Evolutionary conservation across 2,797 vertebrate genomes (phyloP), one percentile per base, ranked within the genome.

Genomic region (Pogonophryne albipinna): DNA sequence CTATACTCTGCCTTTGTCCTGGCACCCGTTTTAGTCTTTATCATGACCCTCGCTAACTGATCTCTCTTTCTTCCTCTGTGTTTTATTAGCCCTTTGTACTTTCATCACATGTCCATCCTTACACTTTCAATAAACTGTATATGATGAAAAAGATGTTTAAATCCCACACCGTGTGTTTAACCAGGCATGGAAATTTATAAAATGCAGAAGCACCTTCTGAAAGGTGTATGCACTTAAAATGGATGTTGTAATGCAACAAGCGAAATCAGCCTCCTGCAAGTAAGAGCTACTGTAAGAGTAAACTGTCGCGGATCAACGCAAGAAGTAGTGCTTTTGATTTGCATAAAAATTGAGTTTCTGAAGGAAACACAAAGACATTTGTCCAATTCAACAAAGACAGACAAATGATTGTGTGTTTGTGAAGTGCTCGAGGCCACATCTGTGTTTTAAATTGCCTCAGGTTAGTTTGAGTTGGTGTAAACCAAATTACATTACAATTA

Each of bases 401-500:
- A 59, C 5, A 64, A n/a, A 49, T 60, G 56, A 49, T 1, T 4
- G 12, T 59, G 19, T 51, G 41, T 71, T 75, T 81, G 38, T 62
- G 6, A 71, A 67, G 49, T 31, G 10, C 58, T 74, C n/a, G 58
- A 62, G 44, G 72, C 41, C 70, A 52, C 10, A 61, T 69, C n/a
- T 71, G 66, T 64, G 17, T 56, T 70, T 76, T 51, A 52, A 49
- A 46, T 61, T 67, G 8, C 55, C 63, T 68, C 65, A 67, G 71
- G 53, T 86, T 44, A 70, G 42, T 67, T 38, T 75, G 68, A 79
- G 80, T 69, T 58, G 76, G 65, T 66, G 77, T 76, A 57, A 83
- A 84, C 19, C 57, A 82, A 71, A 79, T 74, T 19, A 56, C 46
- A 75, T 77, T 73, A 65, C 69, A 85, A 80, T 87, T 74, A 84